Conservation (phyloP, 2,113 vertebrate genomes). For the Maccullochella peelii region DNA sequence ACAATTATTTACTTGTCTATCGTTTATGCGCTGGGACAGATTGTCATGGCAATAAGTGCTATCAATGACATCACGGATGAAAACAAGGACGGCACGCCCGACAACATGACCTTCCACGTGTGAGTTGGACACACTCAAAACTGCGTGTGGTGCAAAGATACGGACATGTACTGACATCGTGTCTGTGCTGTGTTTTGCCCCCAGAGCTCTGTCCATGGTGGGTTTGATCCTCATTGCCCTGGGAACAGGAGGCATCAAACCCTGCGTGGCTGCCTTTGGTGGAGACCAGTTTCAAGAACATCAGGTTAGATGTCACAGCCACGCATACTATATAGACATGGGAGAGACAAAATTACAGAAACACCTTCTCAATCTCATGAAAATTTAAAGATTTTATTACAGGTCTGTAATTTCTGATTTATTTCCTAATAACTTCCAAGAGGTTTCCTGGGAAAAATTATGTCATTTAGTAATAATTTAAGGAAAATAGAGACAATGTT, state of each 20-base stretch:
- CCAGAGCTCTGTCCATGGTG: slow-evolving; percentile 89
- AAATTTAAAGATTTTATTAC: too few relatives aligned
- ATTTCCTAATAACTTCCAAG: too few relatives aligned
- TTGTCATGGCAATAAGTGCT: slow-evolving; percentile 86
- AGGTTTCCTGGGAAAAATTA: too few relatives aligned
- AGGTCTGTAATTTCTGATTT: too few relatives aligned
- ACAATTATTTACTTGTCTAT: slow-evolving; percentile 94
- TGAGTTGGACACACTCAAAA: slow-evolving; percentile 80
- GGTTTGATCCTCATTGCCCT: slow-evolving; percentile 92
- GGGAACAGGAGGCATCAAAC: slow-evolving; percentile 97
- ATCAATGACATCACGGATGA: slow-evolving; percentile 88
- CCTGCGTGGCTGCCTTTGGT: slow-evolving; percentile 95
- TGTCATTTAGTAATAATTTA: too few relatives aligned
- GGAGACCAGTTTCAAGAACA: slow-evolving; percentile 95
- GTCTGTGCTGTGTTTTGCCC: background rate
- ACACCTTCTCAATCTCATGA: background rate
- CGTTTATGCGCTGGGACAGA: slow-evolving; percentile 90
- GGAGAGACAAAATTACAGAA: background rate
- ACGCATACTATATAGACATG: background rate
- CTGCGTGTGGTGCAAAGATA: too few relatives aligned
- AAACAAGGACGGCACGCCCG: slow-evolving; percentile 80
- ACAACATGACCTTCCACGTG: slow-evolving; percentile 84
- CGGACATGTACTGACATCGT: background rate
- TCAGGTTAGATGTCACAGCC: slow-evolving; percentile 85
- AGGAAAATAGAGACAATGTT: too few relatives aligned